These are phyloP conservation scores for Anas capensis DNA, from an alignment of 2,797 vertebrate species.

Conservation along the genomic window DNA sequence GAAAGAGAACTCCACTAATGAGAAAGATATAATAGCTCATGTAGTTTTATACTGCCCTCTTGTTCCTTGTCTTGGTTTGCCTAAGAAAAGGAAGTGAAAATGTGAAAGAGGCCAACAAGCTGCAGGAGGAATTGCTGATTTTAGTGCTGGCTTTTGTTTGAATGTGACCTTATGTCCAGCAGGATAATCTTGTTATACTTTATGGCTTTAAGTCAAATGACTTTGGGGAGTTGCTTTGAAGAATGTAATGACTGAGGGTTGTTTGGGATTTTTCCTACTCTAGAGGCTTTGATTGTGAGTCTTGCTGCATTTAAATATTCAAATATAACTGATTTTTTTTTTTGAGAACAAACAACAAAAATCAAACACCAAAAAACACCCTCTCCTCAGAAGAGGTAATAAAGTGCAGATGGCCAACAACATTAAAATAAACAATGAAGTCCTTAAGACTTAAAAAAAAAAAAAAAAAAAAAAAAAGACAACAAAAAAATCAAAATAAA, in stretches of 20 bases:
- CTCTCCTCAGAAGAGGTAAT: neutral
- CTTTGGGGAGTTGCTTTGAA: neutral
- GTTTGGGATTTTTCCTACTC: neutral
- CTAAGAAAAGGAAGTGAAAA: slow-evolving; percentile 4
- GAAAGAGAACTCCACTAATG: neutral
- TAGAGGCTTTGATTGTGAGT: neutral
- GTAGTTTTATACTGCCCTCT: neutral
- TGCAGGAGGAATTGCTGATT: neutral
- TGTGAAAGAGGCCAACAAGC: neutral
- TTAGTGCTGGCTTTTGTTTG: neutral
- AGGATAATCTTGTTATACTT: neutral
- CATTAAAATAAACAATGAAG: neutral
- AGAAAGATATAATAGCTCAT: neutral
- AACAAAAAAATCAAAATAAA: neutral
- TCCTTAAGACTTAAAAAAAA: neutral
- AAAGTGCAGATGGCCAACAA: neutral
- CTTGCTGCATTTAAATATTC: neutral
- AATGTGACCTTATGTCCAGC: neutral
- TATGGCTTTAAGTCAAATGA: neutral
- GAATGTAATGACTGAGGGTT: neutral
- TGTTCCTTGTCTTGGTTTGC: neutral
- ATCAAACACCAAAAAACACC: no score
- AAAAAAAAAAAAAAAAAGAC: no score
- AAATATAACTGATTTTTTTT: neutral
- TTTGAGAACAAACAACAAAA: neutral